Evolutionary conservation across 2,113 vertebrate genomes (phyloP).

Genomic region (Clupea harengus): DNA sequence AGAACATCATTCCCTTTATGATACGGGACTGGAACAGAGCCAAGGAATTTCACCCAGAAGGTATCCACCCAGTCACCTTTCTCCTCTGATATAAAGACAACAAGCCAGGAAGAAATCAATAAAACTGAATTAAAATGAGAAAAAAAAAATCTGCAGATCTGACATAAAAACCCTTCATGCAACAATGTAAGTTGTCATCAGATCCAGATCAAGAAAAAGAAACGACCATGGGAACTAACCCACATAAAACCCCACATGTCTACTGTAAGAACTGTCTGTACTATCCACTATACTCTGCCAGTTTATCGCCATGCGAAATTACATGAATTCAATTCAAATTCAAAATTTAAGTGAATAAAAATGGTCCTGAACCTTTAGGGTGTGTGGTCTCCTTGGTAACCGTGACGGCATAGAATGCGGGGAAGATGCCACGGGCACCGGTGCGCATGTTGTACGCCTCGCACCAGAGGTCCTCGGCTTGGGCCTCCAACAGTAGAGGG

Average conservation of each 20-base stretch:
- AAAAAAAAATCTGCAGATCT: neutral
- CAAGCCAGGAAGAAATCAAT: neutral
- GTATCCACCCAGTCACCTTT: constrained; percentile 80
- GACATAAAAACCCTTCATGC: neutral
- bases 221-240: too few relatives aligned
- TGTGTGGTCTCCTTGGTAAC: constrained; percentile 62
- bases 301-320: neutral
- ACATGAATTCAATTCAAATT: neutral
- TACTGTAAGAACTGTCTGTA: neutral
- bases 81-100: constrained; percentile 51
- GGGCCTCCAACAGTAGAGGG: constrained; percentile 84
- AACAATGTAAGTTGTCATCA: neutral
- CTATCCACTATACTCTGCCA: too few relatives aligned
- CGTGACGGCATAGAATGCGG: constrained; percentile 87
- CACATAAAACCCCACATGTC: neutral
- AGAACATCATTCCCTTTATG: constrained; percentile 91
- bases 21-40: constrained; percentile 91
- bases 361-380: constrained; percentile 55
- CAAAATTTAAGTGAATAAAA: too few relatives aligned
- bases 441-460: constrained; percentile 97
- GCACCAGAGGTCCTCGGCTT: constrained; percentile 93
- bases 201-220: neutral
- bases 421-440: constrained; percentile 87
- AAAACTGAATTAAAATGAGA: constrained; percentile 1
- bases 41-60: constrained; percentile 88